Evolutionary conservation across 2,888 invertebrate species (phyloP), one percentile per base, ranked within the genome.

Genomic region (Bruchidius siliquastri): DNA sequence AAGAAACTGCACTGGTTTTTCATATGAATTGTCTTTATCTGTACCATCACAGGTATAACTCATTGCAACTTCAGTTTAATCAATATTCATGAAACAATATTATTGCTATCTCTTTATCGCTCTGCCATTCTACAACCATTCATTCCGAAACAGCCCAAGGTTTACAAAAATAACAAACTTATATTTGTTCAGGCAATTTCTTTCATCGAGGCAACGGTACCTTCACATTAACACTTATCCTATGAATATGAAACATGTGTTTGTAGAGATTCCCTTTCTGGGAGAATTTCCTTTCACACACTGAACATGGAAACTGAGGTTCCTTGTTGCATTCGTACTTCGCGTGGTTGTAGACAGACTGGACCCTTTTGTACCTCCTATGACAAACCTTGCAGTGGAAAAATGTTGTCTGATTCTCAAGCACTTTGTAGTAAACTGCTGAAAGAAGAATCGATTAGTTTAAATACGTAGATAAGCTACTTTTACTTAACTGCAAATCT

Each of bases 351-450:
- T 74, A 72, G 2, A 80, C 74, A 32, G 79, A 78, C 21, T 79
- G 77, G 68, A 77, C 74, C 71, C 80, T 78, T 72, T 80, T 81
- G 77, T 82, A 83, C 32, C 75, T 76, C 74, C 82, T 81, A 20
- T 76, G 72, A 72, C 82, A 82, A 0, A 75, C 75, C 70, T 75
- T 76, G 75, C 81, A 81, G 71, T 49, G 30, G 71, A 32, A 71
- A 49, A 71, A 71, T 13, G n/a, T 69, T 18, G 21, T 69, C 1
- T 20, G n/a, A 26, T 69, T 69, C 3, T 69, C 22, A 21, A 26
- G 22, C n/a, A 26, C n/a, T 21, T 69, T 26, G 69, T 69, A 69
- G 69, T 69, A 69, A 20, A 69, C 69, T 22, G 22, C 69, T 22
- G 22, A 26, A 69, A 26, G 2, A 26, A 13, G 18, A 8, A 13